Percentiles rank a stretch among this genome's conserved stretches.
Conservation (phyloP, 2,113 vertebrate genomes). For the Cryptoleucopteryx plumbea region DNA sequence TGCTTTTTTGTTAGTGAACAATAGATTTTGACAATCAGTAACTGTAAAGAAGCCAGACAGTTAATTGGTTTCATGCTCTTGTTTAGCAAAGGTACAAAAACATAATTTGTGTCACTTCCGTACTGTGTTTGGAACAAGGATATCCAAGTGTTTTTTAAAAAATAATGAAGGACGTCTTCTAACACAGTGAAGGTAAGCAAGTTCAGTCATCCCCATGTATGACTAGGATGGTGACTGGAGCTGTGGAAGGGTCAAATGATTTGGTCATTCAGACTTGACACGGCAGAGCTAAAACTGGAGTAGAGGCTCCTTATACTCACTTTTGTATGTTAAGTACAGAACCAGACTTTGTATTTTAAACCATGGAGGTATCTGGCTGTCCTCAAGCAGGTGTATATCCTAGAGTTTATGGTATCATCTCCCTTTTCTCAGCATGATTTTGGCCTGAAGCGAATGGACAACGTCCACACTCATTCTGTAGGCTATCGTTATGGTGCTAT, state of each 20-base stretch:
- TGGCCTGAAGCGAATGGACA: neutral
- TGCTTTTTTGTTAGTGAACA: neutral
- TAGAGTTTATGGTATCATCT: neutral
- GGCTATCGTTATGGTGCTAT: neutral
- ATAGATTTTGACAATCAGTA: neutral
- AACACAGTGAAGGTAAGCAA: neutral
- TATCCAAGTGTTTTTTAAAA: neutral
- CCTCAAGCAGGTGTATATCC: neutral
- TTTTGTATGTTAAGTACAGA: neutral
- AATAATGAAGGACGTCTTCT: accelerated
- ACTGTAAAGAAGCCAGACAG: neutral
- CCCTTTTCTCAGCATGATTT: neutral
- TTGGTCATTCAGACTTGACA: neutral
- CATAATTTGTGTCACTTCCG: neutral
- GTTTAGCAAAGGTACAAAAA: neutral
- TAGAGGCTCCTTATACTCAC: neutral
- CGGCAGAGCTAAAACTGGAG: neutral
- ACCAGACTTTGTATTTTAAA: neutral
- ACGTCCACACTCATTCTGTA: neutral
- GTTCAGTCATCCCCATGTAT: accelerated
- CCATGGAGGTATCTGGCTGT: neutral
- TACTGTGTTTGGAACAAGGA: neutral
- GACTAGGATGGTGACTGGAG: neutral
- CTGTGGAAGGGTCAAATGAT: neutral
- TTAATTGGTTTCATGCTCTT: neutral